phyloP scores from a whole-genome alignment of 2,888 invertebrate species.

The Rotaria macrura region DNA sequence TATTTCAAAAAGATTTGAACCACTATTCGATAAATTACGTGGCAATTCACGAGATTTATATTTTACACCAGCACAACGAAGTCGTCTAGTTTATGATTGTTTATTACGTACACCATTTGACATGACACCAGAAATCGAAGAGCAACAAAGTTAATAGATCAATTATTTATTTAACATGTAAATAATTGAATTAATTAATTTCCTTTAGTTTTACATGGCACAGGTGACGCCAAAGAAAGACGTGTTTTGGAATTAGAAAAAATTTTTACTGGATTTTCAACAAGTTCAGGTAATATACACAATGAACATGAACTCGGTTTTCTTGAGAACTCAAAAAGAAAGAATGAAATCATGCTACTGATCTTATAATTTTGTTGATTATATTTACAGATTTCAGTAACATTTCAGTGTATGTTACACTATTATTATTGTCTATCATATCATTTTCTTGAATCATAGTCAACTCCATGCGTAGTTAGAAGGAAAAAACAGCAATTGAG shows the following conservation, averaged over 20 bases:
- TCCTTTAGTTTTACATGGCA: not conserved
- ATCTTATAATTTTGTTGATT: no score
- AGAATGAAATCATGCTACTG: no score
- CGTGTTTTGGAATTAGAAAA: conserved; percentile 7
- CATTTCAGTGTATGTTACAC: not conserved
- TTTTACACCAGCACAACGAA: conserved; percentile 17
- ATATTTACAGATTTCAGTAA: not conserved
- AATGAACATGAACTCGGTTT: no score
- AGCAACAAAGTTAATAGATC: not conserved
- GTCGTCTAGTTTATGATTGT: conserved; percentile 9
- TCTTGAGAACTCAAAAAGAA: no score
- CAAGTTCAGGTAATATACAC: not conserved
- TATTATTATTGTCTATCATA: not conserved
- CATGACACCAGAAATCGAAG: not conserved
- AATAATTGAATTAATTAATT: not conserved
- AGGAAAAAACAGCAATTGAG: no score
- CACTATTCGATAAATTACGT: not conserved
- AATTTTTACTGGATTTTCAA: not conserved
- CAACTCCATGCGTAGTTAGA: no score
- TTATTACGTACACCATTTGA: conserved; percentile 3
- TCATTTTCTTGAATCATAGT: not conserved
- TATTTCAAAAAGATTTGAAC: not conserved
- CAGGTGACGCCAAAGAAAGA: not conserved
- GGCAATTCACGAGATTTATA: not conserved
- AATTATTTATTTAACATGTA: not conserved